Conservation (phyloP, 2,113 vertebrate genomes). For the Fregata magnificens region DNA sequence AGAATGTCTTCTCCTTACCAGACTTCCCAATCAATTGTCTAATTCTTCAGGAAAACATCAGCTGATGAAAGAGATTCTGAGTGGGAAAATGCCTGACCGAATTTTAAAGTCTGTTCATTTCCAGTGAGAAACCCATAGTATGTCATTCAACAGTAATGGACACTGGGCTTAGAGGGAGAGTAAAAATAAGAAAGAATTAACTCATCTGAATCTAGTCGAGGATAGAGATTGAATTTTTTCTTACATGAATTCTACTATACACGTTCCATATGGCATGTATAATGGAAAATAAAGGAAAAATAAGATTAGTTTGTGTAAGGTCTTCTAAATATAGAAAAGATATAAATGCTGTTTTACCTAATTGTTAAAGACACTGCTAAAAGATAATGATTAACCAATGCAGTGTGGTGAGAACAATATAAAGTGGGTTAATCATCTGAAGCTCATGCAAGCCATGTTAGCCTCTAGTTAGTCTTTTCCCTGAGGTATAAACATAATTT, state of each 20-base stretch:
- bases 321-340: constrained; percentile 23
- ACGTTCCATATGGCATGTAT: neutral
- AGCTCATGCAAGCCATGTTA: constrained; percentile 30
- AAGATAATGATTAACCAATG: constrained; percentile 45
- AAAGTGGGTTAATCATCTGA: constrained; percentile 61
- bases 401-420: neutral
- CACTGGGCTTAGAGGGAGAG: neutral
- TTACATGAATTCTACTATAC: neutral
- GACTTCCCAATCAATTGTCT: neutral
- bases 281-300: constrained; percentile 11
- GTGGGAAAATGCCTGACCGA: neutral
- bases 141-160: neutral
- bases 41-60: neutral
- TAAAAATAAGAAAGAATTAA: neutral
- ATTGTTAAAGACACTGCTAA: constrained; percentile 41
- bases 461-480: constrained; percentile 31
- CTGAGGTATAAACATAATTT: constrained; percentile 51
- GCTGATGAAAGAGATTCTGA: neutral
- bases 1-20: neutral
- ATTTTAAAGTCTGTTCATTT: neutral
- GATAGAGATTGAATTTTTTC: neutral
- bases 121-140: neutral
- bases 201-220: neutral
- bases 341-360: constrained; percentile 23
- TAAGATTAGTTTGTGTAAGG: neutral